These are phyloP conservation scores for Neria commutata DNA, from an alignment of 2,888 invertebrate species.

Conservation along the genomic window DNA sequence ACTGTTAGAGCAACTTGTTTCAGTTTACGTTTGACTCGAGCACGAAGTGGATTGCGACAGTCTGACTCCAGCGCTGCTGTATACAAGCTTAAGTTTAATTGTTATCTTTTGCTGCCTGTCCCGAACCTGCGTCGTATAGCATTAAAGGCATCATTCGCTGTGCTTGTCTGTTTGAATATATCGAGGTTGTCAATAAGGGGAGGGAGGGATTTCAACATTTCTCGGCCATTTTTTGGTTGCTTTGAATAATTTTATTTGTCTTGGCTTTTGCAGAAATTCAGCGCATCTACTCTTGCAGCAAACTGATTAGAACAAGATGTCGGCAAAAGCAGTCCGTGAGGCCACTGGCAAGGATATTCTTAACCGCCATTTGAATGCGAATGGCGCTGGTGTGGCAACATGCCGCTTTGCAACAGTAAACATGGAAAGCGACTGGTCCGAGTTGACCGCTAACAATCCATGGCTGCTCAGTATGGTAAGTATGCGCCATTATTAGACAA, in stretches of 20 bases:
- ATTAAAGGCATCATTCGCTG: too few relatives aligned
- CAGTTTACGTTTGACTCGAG: constrained; percentile 48
- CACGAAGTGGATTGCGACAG: constrained; percentile 27
- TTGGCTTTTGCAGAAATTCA: not conserved
- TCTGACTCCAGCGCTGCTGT: too few relatives aligned
- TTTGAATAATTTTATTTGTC: not conserved
- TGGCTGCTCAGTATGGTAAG: constrained; percentile 83
- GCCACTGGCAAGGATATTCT: constrained; percentile 92
- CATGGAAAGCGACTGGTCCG: constrained; percentile 75
- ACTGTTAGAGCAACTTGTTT: constrained; percentile 27
- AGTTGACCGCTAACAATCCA: constrained; percentile 76
- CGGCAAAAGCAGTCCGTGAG: constrained; percentile 95
- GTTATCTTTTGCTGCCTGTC: too few relatives aligned
- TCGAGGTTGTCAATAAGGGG: too few relatives aligned
- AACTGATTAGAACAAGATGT: constrained; percentile 69
- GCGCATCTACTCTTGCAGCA: not conserved
- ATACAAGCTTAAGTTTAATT: too few relatives aligned
- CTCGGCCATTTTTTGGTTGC: too few relatives aligned
- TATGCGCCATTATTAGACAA: constrained; percentile 13
- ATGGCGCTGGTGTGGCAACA: constrained; percentile 73
- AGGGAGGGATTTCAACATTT: too few relatives aligned
- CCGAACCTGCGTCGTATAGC: too few relatives aligned
- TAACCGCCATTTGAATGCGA: constrained; percentile 75
- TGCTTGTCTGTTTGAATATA: too few relatives aligned
- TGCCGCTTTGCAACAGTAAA: constrained; percentile 84